A percentile compares a stretch with the other conserved stretches of the same genome.
These are phyloP conservation scores for Tapirus indicus DNA, from an alignment of 2,797 vertebrate genomes.

Conservation along the genomic window DNA sequence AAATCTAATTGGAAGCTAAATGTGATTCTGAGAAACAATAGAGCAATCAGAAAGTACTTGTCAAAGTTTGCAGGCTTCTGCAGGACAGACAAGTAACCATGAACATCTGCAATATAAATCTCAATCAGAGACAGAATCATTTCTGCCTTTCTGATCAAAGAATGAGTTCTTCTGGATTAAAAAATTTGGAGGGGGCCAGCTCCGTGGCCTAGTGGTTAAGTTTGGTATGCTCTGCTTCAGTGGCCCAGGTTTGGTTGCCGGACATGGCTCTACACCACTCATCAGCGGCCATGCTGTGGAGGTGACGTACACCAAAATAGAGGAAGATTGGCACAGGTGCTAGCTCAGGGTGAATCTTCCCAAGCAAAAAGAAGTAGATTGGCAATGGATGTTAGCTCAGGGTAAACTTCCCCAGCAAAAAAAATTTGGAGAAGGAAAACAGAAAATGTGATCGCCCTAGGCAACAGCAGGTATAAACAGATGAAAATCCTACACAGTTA, in stretches of 20 bases:
- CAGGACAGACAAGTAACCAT: background rate
- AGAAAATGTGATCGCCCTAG: background rate
- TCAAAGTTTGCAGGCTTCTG: background rate
- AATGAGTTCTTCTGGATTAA: background rate
- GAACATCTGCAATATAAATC: background rate
- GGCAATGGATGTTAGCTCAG: too few species aligned
- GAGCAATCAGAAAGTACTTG: background rate
- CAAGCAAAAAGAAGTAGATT: too few species aligned
- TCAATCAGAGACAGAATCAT: background rate
- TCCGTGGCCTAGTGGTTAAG: too few species aligned
- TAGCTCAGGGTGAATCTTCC: too few species aligned
- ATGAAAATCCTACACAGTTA: background rate
- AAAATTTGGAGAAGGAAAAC: background rate
- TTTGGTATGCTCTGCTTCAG: too few species aligned
- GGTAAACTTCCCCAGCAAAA: background rate
- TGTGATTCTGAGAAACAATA: slow-evolving; percentile 51
- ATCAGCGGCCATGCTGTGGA: too few species aligned
- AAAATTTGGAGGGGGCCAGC: background rate
- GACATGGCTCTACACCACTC: too few species aligned
- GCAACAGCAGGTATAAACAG: background rate
- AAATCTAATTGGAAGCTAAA: slow-evolving; percentile 43
- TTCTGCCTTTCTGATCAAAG: background rate
- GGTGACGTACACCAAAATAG: too few species aligned
- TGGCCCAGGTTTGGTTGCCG: too few species aligned
- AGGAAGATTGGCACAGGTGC: too few species aligned